Evolutionary conservation across 2,888 invertebrate genomes (phyloP), one percentile per base, ranked within the genome.

Genomic region (Gryllus longicercus): DNA sequence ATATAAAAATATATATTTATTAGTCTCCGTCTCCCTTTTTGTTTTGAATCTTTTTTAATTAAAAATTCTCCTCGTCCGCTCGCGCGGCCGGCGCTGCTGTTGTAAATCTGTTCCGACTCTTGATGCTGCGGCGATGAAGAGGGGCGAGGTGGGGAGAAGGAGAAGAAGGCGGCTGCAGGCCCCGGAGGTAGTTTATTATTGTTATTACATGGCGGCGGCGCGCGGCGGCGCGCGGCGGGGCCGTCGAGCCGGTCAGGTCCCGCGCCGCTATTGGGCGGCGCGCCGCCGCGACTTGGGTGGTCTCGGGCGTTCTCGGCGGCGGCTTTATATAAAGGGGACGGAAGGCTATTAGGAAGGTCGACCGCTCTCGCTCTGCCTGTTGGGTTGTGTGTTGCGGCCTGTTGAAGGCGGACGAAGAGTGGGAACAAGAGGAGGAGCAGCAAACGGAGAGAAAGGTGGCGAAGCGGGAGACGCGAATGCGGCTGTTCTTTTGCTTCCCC

Each of bases 281-380:
- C 11, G 63, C 63, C 63, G 63, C 63, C 63, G 8, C 63, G 63
- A 63, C 63, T 63, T 63, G 63, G 63, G 63, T 63, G 63, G 63
- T 63, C 63, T 63, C 63, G 12, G 63, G 63, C 14, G 63, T 63
- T 63, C 63, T 16, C 63, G 63, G 14, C 63, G n/a, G 63, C 63
- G 63, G 63, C 63, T 63, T 63, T 63, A 63, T 63, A 63, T 63
- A 63, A 63, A 63, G 63, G 63, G 63, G 63, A 63, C 63, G 14
- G 63, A 63, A n/a, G 63, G 63, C 63, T 63, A 63, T 63, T 63
- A 63, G 63, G 63, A 63, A 63, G 63, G 63, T 63, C 63, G 63
- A n/a, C 63, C 63, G 14, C 63, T 63, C 63, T 63, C 63, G 63
- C 63, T 63, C 16, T 63, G 63, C n/a, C 63, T 63, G 63, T n/a